Conservation (phyloP, 2,113 vertebrate genomes). For the Microcebus murinus region DNA sequence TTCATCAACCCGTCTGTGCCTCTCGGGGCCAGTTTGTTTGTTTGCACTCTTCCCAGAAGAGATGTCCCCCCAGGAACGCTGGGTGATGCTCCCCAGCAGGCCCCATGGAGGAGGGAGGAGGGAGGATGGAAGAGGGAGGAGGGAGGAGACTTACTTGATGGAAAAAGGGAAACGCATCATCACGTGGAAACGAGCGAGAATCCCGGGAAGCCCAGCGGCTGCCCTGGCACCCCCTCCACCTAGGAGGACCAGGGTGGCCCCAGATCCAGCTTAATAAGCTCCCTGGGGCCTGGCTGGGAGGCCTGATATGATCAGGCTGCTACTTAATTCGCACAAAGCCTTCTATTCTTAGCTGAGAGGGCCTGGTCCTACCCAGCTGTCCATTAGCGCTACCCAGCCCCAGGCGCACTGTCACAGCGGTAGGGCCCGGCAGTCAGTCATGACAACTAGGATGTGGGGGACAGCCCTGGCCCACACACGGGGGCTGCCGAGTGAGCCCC, state of each 20-base stretch:
- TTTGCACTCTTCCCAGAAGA: slow-evolving; percentile 56
- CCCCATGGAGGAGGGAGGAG: not conserved
- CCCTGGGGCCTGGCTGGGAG: slow-evolving; percentile 8
- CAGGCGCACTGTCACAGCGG: not conserved
- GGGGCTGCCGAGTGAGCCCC: not conserved
- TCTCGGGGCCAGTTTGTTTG: slow-evolving; percentile 59
- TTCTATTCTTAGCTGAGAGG: slow-evolving; percentile 66
- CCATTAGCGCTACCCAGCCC: not conserved
- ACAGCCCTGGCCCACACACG: not conserved
- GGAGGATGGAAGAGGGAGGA: not conserved
- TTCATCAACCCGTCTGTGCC: not conserved
- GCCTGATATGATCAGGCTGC: slow-evolving; percentile 26
- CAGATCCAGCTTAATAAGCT: slow-evolving; percentile 61
- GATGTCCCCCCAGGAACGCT: not conserved
- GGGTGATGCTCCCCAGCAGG: not conserved
- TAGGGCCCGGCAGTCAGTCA: not conserved
- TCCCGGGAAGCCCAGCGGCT: not conserved
- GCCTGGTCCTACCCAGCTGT: not conserved
- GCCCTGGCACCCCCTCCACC: not conserved
- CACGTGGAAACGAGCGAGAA: not conserved
- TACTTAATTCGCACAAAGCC: slow-evolving; percentile 56
- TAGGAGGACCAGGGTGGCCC: not conserved
- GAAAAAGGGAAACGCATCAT: slow-evolving; percentile 31
- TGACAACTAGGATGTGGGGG: not conserved
- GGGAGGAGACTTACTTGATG: not conserved